Conservation (phyloP, 2,888 invertebrate genomes). For the Ischnura elegans region DNA sequence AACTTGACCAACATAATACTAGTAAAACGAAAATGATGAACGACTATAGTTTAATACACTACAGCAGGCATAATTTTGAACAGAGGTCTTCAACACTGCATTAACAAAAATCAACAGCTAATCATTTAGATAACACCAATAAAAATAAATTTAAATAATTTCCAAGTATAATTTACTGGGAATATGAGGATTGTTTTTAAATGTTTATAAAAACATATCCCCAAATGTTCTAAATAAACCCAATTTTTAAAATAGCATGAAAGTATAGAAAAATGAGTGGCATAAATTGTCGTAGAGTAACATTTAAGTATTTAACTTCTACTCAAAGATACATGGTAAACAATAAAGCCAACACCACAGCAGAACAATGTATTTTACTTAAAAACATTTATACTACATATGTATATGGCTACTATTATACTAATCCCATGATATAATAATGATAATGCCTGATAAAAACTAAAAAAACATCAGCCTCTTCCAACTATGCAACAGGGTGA, state of each 20-base stretch:
- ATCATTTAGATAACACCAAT: not conserved
- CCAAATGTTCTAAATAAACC: too few species aligned
- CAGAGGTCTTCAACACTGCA: conserved; percentile 57
- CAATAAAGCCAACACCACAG: not conserved
- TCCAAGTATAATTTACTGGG: too few species aligned
- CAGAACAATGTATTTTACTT: not conserved
- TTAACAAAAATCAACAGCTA: not conserved
- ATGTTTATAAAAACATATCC: too few species aligned
- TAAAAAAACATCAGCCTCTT: not conserved
- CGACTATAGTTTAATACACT: conserved; percentile 8
- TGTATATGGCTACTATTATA: too few species aligned
- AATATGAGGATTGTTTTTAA: too few species aligned
- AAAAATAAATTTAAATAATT: too few species aligned
- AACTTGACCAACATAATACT: not conserved
- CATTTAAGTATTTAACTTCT: not conserved
- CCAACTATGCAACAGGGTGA: not conserved
- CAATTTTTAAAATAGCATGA: not conserved
- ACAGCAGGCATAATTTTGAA: conserved; percentile 48
- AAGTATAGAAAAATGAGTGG: not conserved
- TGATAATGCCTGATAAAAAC: not conserved
- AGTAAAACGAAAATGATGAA: not conserved
- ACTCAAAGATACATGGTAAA: too few species aligned
- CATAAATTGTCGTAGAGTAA: not conserved
- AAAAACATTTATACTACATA: not conserved
- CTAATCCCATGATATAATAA: not conserved